These are phyloP conservation scores for Drosophila tripunctata DNA, from an alignment of 2,888 invertebrate genomes.

Conservation along the genomic window DNA sequence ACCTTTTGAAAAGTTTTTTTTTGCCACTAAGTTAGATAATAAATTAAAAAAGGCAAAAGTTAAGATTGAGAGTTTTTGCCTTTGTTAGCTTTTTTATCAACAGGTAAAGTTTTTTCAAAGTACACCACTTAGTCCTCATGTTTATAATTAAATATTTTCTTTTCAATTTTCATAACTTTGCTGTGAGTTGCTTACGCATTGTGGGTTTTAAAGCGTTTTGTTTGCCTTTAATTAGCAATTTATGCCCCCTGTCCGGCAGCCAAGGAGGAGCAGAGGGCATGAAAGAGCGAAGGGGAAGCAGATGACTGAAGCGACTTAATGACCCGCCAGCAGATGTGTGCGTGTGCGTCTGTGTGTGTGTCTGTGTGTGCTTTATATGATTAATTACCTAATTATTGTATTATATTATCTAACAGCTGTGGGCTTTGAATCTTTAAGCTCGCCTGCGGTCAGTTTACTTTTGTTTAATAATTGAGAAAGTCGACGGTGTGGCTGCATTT, in stretches of 20 bases:
- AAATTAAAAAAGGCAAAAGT: constrained; percentile 32
- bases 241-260: constrained; percentile 19
- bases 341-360: constrained; percentile 15
- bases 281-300: background rate
- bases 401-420: constrained; percentile 54
- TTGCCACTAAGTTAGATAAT: constrained; percentile 24
- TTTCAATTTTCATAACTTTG: constrained; percentile 53
- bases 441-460: constrained; percentile 41
- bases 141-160: constrained; percentile 68
- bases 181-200: constrained; percentile 17
- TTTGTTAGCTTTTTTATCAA: constrained; percentile 27
- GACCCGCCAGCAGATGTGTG: constrained; percentile 41
- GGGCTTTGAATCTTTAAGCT: constrained; percentile 43
- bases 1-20: background rate
- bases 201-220: constrained; percentile 62
- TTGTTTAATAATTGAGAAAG: constrained; percentile 55
- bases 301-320: constrained; percentile 51
- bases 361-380: constrained; percentile 53
- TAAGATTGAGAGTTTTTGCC: background rate
- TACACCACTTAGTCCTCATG: constrained; percentile 23
- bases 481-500: constrained; percentile 5
- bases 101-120: constrained; percentile 54
- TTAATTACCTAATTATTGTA: constrained; percentile 72
- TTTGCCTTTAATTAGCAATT: constrained; percentile 70
- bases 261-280: background rate